Conservation (phyloP, 2,113 vertebrate species). For the Microcebus tavaratra region DNA sequence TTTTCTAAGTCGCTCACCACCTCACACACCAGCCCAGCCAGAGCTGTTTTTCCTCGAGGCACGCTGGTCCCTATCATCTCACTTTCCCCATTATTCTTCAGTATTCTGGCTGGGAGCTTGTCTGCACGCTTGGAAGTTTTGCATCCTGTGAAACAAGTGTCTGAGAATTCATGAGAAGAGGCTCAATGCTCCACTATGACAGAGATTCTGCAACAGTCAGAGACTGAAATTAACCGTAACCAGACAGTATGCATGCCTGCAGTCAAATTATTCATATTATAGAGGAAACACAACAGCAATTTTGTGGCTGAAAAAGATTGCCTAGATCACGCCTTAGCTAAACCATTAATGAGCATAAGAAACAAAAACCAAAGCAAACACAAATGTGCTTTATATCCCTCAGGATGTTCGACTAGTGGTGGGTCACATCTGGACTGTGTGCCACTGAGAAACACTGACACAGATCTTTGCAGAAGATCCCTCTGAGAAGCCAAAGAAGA, state of each 20-base stretch:
- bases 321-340: constrained; percentile 29
- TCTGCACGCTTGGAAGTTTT: not conserved
- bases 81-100: not conserved
- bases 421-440: not conserved
- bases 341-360: constrained; percentile 17
- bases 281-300: constrained; percentile 31
- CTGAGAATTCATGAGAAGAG: constrained; percentile 50
- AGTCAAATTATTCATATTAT: constrained; percentile 57
- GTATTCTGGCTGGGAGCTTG: not conserved
- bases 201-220: not conserved
- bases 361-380: not conserved
- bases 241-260: constrained; percentile 63
- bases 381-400: not conserved
- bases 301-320: constrained; percentile 35
- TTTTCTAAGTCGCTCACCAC: not conserved
- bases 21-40: not conserved
- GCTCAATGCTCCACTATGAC: not conserved
- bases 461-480: not conserved
- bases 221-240: constrained; percentile 56
- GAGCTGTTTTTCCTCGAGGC: not conserved
- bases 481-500: not conserved
- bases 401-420: not conserved
- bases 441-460: not conserved
- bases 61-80: not conserved
- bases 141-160: constrained; percentile 44